Evolutionary conservation across 2,888 invertebrate species (phyloP).

Genomic region (Chrysolina americana): DNA sequence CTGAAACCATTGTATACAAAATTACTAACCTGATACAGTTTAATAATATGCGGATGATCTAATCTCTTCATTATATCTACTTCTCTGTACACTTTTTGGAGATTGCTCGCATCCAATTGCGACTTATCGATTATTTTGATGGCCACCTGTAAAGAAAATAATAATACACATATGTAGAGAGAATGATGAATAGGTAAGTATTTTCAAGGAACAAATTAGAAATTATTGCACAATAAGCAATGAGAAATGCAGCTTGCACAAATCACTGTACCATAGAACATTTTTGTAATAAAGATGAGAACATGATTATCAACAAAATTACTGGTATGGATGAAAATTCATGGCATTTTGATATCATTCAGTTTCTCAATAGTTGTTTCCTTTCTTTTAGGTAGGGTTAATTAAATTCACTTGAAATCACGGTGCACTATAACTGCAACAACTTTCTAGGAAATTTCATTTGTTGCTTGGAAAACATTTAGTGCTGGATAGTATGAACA

Average conservation of each 20-base stretch:
- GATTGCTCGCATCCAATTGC: constrained; percentile 89
- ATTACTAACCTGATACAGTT: constrained; percentile 89
- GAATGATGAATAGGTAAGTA: not conserved
- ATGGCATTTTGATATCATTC: not conserved
- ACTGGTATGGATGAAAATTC: not conserved
- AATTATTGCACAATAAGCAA: constrained; percentile 15
- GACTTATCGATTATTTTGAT: constrained; percentile 97
- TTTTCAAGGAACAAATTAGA: not conserved
- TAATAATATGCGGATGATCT: constrained; percentile 98
- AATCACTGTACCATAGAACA: not conserved
- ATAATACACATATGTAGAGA: not conserved
- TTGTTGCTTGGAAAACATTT: no score
- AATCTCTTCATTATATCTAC: constrained; percentile 97
- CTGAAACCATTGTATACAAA: not conserved
- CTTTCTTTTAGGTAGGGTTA: not conserved
- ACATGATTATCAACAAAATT: not conserved
- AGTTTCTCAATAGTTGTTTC: not conserved
- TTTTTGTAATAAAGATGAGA: not conserved
- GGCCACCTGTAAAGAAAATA: constrained; percentile 81
- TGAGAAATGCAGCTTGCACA: not conserved
- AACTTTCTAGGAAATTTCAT: not conserved
- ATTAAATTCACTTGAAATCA: not conserved
- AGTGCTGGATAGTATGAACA: no score
- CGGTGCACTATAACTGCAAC: not conserved
- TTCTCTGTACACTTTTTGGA: constrained; percentile 96